A percentile compares a stretch with the other conserved stretches of the same genome.
Evolutionary conservation across 2,113 vertebrate species (phyloP).

Genomic region (Crotalus helleri): DNA sequence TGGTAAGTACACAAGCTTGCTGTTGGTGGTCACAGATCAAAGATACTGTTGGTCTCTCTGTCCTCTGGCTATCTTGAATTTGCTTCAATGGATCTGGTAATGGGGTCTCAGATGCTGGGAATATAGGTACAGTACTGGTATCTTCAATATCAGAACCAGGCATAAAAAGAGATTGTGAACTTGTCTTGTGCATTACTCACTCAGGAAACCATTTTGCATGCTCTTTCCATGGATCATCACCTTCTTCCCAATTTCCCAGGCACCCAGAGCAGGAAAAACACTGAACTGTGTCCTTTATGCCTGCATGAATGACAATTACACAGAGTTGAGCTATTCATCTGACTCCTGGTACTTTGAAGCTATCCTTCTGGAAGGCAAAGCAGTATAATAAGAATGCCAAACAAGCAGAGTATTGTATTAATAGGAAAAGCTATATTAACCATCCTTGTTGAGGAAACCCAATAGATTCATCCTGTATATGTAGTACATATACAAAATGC

Average conservation of each 20-base stretch:
- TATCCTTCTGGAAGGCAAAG: not conserved
- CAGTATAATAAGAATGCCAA: not conserved
- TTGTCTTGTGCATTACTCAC: conserved; percentile 15
- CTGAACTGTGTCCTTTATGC: conserved; percentile 39
- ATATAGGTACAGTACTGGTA: not conserved
- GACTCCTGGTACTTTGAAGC: not conserved
- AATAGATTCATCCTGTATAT: not conserved
- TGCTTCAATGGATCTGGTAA: not conserved
- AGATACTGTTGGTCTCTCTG: not conserved
- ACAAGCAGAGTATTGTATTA: not conserved
- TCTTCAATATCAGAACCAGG: not conserved
- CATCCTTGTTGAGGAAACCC: not conserved
- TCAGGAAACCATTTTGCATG: conserved; percentile 51
- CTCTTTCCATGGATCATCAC: conserved; percentile 44
- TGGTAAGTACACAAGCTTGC: not conserved
- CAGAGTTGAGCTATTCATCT: not conserved
- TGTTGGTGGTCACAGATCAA: not conserved
- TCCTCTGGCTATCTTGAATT: not conserved
- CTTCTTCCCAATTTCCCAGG: conserved; percentile 42
- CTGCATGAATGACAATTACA: conserved; percentile 2
- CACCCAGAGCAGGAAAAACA: conserved; percentile 42
- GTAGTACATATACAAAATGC: not conserved
- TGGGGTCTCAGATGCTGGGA: not conserved
- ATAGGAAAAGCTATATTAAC: not conserved
- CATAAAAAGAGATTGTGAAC: not conserved